Evolutionary conservation across 2,113 vertebrate genomes (phyloP).

Genomic region (Calyptommatus sinebrachiatus): DNA sequence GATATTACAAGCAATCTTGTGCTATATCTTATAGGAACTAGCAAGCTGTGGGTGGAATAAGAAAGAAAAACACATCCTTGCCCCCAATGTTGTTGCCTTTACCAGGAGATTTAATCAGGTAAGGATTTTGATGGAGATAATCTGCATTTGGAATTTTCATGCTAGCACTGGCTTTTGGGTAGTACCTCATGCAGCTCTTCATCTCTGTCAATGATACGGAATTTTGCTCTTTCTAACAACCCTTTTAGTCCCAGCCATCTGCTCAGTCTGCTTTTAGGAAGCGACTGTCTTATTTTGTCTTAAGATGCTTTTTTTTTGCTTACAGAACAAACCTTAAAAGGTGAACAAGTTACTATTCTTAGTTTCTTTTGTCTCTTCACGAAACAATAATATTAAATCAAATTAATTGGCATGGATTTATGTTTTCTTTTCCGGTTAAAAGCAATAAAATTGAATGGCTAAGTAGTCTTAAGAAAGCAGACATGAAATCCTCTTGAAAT

Average conservation of each 20-base stretch:
- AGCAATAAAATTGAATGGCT: constrained; percentile 25
- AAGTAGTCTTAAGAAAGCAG: neutral
- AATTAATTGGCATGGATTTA: constrained; percentile 11
- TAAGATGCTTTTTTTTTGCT: no score
- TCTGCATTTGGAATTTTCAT: neutral
- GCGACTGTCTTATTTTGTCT: no score
- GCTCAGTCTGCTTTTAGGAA: no score
- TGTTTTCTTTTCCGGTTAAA: constrained; percentile 37
- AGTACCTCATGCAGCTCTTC: no score
- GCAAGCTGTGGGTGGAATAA: constrained; percentile 94
- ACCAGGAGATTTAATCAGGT: constrained; percentile 97
- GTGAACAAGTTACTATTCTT: neutral
- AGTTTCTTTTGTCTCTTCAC: neutral
- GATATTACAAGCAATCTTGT: constrained; percentile 14
- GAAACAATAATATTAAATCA: neutral
- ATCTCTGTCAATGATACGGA: no score
- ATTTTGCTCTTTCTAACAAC: no score
- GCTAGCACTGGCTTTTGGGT: no score
- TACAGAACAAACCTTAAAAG: no score
- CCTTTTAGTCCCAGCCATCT: no score
- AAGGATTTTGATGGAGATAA: constrained; percentile 17
- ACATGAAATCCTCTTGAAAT: constrained; percentile 15
- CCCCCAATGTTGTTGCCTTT: constrained; percentile 91
- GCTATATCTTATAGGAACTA: constrained; percentile 82
- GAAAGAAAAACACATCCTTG: constrained; percentile 91